Percentiles rank a stretch among this genome's conserved stretches.
These are phyloP conservation scores for Acanthoscelides obtectus DNA, from an alignment of 2,888 invertebrate genomes.

Conservation along the genomic window DNA sequence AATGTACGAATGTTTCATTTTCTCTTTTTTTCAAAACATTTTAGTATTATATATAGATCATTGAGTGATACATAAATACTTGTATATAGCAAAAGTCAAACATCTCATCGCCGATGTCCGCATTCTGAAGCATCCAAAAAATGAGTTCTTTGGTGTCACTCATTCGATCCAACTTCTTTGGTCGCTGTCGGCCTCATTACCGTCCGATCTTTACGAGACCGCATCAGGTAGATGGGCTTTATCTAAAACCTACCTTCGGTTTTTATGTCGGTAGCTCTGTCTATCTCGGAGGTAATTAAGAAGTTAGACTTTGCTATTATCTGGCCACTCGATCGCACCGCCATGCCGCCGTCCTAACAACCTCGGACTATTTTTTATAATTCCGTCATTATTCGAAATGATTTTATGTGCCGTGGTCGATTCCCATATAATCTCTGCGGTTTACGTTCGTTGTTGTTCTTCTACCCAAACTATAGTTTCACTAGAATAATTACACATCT, in stretches of 20 bases:
- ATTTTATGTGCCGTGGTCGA: conserved; percentile 9
- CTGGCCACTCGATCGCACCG: conserved; percentile 21
- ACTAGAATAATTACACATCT: not conserved
- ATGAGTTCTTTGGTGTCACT: not conserved
- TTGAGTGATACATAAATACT: too few relatives aligned
- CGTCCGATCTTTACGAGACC: conserved; percentile 7
- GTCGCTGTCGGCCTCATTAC: conserved; percentile 4
- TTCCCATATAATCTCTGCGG: not conserved
- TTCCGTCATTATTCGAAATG: conserved; percentile 22
- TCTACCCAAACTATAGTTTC: not conserved
- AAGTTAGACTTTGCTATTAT: conserved; percentile 22
- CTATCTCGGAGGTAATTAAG: conserved; percentile 24
- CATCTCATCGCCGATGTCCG: too few relatives aligned
- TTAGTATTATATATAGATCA: too few relatives aligned
- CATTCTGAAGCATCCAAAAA: too few relatives aligned
- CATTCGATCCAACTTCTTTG: not conserved
- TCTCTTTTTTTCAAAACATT: too few relatives aligned
- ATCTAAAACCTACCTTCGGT: conserved; percentile 21
- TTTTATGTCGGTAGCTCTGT: conserved; percentile 15
- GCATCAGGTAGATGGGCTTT: conserved; percentile 20
- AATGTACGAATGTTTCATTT: too few relatives aligned
- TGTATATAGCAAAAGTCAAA: too few relatives aligned
- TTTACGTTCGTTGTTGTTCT: not conserved
- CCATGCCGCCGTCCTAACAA: not conserved
- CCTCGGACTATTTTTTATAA: conserved; percentile 22